A percentile compares a stretch with the other conserved stretches of the same genome.
These are phyloP conservation scores for Ypsolopha scabrella DNA, from an alignment of 2,888 invertebrate species.

Conservation along the genomic window DNA sequence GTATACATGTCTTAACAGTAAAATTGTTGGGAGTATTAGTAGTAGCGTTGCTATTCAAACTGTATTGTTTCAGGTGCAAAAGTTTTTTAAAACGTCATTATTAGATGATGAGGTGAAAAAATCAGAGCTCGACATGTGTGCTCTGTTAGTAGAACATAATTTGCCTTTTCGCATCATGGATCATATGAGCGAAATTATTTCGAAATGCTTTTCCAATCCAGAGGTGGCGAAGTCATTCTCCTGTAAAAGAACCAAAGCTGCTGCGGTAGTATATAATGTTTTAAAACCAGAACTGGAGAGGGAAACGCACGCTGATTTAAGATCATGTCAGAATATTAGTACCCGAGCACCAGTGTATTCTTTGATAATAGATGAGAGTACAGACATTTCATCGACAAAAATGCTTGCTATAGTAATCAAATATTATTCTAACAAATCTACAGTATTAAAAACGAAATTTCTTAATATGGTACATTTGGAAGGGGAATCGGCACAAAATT, in stretches of 20 bases:
- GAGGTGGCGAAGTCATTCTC: slow-evolving; percentile 8
- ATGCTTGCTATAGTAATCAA: slow-evolving; percentile 5
- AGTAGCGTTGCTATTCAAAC: too few species aligned
- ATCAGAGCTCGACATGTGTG: slow-evolving; percentile 7
- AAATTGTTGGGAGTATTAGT: too few species aligned
- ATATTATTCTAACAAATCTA: slow-evolving; percentile 3
- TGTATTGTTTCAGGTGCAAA: slow-evolving; percentile 8
- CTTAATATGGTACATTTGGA: slow-evolving; percentile 9
- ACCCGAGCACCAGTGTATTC: slow-evolving; percentile 6
- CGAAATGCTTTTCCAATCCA: slow-evolving; percentile 5
- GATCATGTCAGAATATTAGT: slow-evolving; percentile 8
- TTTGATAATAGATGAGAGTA: slow-evolving; percentile 9
- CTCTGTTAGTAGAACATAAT: slow-evolving; percentile 7
- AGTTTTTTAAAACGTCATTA: slow-evolving; percentile 5
- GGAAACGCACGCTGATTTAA: slow-evolving; percentile 10
- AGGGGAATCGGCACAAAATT: not conserved
- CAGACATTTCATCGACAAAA: slow-evolving; percentile 7
- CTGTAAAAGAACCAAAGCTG: slow-evolving; percentile 10
- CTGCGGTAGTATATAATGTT: not conserved
- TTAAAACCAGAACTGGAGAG: not conserved
- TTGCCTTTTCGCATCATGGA: slow-evolving; percentile 8
- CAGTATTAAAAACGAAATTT: slow-evolving; percentile 5
- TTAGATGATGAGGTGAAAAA: slow-evolving; percentile 7
- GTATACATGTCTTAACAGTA: too few species aligned
- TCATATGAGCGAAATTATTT: slow-evolving; percentile 7